Base-by-base conservation (phyloP, 2,797 vertebrate genomes). In the Hippoglossus hippoglossus region DNA sequence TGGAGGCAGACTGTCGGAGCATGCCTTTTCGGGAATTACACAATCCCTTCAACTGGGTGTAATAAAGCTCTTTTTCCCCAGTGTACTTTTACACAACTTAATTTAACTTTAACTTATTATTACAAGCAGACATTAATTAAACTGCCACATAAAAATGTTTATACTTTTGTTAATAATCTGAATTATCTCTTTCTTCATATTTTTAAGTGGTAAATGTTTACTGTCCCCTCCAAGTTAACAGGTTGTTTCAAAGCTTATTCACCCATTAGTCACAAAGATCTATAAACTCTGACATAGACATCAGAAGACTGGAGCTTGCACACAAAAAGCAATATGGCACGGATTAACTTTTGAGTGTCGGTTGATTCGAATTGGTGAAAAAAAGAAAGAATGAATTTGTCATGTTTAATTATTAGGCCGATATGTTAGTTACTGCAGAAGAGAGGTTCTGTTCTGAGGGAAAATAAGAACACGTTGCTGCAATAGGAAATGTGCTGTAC, bases 1-100 rank as follows among this genome's bases (percentile, higher is more conserved):
- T 78, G 53, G 75, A 81, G 53, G 18, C 76, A 53, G 46, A 82
- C 52, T 22, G 47, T 6, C 18, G 15, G 31, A 73, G 51, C 7
- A 31, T 51, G 64, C 55, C 55, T 57, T 75, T 69, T 65, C 59
- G 28, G 62, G 62, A 73, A 74, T 87, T 84, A 78, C 81, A 75
- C 76, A 87, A 90, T 58, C 63, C 21, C 68, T 79, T 63, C 53
- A 58, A 6, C 50, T 73, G 80, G 73, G 63, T 63, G 73, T 59
- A 85, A 76, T 71, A 28, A 39, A 75, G 36, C 25, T 41, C 10
- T 49, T 53, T 46, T 47, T 52, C 21, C 67, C 57, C 25, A 2
- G 51, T 41, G 71, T 16, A 53, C 71, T 66, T 78, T 82, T 71
- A 74, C 11, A 63, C 77, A 73, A 84, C 64, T 63, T 39, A 46